phyloP scores from a whole-genome alignment of 2,888 invertebrate genomes.

The Amphipyra berbera region DNA sequence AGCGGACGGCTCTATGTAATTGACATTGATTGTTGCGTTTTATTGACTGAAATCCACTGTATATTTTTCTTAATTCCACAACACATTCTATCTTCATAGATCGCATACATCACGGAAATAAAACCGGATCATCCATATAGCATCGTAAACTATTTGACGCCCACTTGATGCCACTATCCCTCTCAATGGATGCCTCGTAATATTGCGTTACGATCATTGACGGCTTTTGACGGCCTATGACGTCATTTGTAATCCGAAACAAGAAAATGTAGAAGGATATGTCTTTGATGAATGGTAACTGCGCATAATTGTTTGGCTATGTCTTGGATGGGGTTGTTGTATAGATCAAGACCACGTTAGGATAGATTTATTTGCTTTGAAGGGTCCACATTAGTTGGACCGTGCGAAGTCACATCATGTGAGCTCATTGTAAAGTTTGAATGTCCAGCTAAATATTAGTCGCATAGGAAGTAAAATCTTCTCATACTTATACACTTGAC shows the following conservation, averaged over 20 bases:
- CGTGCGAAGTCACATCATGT: too few relatives aligned
- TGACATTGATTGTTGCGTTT: too few relatives aligned
- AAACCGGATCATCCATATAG: conserved; percentile 25
- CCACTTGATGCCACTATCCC: conserved; percentile 8
- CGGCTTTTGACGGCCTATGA: conserved; percentile 31
- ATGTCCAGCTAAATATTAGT: too few relatives aligned
- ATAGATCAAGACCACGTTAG: too few relatives aligned
- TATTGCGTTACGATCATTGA: conserved; percentile 46
- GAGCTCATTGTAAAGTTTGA: too few relatives aligned
- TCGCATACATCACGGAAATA: conserved; percentile 22
- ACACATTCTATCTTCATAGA: conserved; percentile 5
- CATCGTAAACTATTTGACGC: conserved; percentile 42
- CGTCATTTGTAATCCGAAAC: conserved; percentile 9
- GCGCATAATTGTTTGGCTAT: background rate
- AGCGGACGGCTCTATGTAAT: too few relatives aligned
- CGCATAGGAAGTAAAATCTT: too few relatives aligned
- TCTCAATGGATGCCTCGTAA: conserved; percentile 37
- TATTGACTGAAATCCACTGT: background rate
- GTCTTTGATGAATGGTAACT: background rate
- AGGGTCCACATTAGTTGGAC: too few relatives aligned
- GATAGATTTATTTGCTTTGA: too few relatives aligned
- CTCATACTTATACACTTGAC: too few relatives aligned
- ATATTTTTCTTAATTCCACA: background rate
- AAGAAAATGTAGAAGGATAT: conserved; percentile 13
- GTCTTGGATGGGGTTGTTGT: too few relatives aligned